Base-by-base conservation (phyloP, 1,140 invertebrate genomes). In the Aphelenchoides avenae region DNA sequence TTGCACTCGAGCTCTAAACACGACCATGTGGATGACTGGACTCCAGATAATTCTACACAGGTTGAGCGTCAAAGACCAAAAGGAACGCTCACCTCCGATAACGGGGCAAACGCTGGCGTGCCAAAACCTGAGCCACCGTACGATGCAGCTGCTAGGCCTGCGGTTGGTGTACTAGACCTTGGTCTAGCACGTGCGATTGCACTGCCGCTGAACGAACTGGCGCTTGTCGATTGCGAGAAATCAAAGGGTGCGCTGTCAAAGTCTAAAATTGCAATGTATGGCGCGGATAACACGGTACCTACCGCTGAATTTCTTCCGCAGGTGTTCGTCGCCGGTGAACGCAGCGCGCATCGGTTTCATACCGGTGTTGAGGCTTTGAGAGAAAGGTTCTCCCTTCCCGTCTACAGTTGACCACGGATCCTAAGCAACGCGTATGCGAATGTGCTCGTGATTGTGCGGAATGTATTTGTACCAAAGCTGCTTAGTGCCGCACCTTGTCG, bases 401-500 rank as follows among this genome's bases (percentile, higher is more conserved):
- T 27, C 41, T 9, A 41, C 40, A 2, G 36, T 31, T 18, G 66
- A 48, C 74, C 72, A 77, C 6, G 72, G 74, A 58, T 75, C 74
- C 71, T 72, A 46, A 71, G 11, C 7, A n/a, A 62, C 24, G 15
- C n/a, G n/a, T n/a, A n/a, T n/a, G n/a, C n/a, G n/a, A n/a, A n/a
- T n/a, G n/a, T n/a, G n/a, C n/a, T n/a, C n/a, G n/a, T n/a, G n/a
- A n/a, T n/a, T n/a, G n/a, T n/a, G n/a, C n/a, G n/a, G n/a, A n/a
- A n/a, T n/a, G n/a, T n/a, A n/a, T n/a, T n/a, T n/a, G n/a, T n/a
- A n/a, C n/a, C n/a, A n/a, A n/a, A n/a, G n/a, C n/a, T n/a, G n/a
- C n/a, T n/a, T n/a, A n/a, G n/a, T n/a, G n/a, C n/a, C n/a, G 30
- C 30, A 68, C 70, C 42, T 65, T 77, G 20, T 76, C 72, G 51